phyloP scores from a whole-genome alignment of 2,113 vertebrate species.

The Cyanoliseus patagonus region DNA sequence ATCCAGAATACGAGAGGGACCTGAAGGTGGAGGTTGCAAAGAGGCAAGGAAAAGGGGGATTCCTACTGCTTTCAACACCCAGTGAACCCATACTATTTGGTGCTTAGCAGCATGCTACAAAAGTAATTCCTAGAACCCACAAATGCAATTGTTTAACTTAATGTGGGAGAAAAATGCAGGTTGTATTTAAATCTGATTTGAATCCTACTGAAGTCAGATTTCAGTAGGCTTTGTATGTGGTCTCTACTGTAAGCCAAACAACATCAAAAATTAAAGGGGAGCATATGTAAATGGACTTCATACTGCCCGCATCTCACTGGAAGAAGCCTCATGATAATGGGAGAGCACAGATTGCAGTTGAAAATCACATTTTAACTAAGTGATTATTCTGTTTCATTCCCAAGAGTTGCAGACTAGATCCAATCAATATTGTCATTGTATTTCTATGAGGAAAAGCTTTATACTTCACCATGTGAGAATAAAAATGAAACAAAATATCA shows the following conservation, averaged over 20 bases:
- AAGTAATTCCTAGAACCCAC: neutral
- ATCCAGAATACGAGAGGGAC: neutral
- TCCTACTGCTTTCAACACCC: neutral
- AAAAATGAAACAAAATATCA: neutral
- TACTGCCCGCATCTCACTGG: neutral
- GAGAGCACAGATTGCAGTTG: neutral
- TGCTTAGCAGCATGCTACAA: neutral
- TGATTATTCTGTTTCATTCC: neutral
- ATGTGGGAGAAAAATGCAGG: neutral
- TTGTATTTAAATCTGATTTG: neutral
- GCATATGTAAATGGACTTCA: neutral
- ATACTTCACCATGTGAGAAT: neutral
- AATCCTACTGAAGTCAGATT: neutral
- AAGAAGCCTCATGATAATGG: neutral
- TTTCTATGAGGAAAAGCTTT: neutral
- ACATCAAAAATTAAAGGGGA: fast-evolving
- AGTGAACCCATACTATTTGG: neutral
- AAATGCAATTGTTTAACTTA: neutral
- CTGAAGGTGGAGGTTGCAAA: neutral
- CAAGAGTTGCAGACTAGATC: neutral
- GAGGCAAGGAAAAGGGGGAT: neutral
- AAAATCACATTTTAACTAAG: neutral
- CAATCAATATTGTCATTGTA: neutral
- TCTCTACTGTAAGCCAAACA: neutral
- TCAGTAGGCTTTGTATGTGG: neutral